Evolutionary conservation across 2,113 vertebrate genomes (phyloP), one percentile per base, ranked within the genome.

Genomic region (Camelus bactrianus): DNA sequence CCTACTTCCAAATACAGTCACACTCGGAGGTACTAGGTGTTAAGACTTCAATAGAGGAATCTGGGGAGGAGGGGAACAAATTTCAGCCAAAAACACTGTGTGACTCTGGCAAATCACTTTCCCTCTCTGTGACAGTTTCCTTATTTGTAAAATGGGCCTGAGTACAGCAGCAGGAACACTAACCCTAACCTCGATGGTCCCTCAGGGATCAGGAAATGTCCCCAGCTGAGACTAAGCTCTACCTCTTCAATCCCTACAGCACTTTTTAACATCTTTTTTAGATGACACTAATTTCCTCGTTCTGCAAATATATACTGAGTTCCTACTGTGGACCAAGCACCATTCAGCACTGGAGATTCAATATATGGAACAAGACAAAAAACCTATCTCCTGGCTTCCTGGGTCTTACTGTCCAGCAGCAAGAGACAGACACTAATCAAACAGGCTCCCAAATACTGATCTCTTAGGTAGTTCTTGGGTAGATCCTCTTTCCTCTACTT

Each of bases 351-450:
- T 92, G 65, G n/a, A 32, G 17, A 48, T 56, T 52, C 46, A 35
- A 30, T 30, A 30, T 30, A 35, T 0, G 65, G 60, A 72, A 15
- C 42, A 89, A 67, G 48, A 73, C 19, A 38, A 67, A 50, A 90
- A 28, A 30, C 5, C 7, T 8, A 19, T 35, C 83, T 38, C 24
- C 30, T 72, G 79, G 5, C n/a, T 76, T n/a, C 38, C 82, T 75
- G 50, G 20, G 50, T 3, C 52, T 88, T 64, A 35, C 7, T 60
- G n/a, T 86, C n/a, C 38, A 67, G 50, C 32, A 89, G 54, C 35
- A 85, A 73, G 42, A 85, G 65, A 84, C 35, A 92, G 17, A 64
- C 46, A 89, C 81, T 28, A 48, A 77, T 75, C 79, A 91, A 81
- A 82, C 3, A 42, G n/a, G 32, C 9, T 89, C 64, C 62, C 38